Percentiles rank a stretch among this genome's conserved stretches.
Evolutionary conservation across 2,113 vertebrate species (phyloP).

Genomic region (Barnardius zonarius): DNA sequence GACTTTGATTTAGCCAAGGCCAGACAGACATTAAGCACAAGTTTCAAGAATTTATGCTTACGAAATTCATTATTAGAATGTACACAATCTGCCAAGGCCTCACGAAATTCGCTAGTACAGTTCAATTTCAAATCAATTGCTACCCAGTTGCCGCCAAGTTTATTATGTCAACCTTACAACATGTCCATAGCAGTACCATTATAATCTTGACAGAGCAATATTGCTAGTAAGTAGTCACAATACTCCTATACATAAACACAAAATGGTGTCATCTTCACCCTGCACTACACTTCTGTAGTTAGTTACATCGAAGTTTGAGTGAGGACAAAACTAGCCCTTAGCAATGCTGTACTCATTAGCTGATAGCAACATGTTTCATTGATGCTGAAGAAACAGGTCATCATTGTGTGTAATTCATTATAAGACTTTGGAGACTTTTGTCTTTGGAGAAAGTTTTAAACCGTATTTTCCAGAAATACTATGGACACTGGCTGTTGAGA

Average conservation of each 20-base stretch:
- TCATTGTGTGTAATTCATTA: not conserved
- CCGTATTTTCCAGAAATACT: not conserved
- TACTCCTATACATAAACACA: not conserved
- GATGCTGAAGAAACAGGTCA: not conserved
- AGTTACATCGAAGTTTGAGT: not conserved
- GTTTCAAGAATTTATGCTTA: not conserved
- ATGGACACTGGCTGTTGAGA: not conserved
- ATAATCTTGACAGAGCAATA: not conserved
- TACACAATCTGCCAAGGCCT: not conserved
- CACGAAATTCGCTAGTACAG: not conserved
- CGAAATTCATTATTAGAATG: not conserved
- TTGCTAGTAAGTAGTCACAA: not conserved
- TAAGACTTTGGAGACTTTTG: not conserved
- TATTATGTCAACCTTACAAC: not conserved
- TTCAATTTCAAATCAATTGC: not conserved
- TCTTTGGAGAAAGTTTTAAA: not conserved
- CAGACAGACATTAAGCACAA: slow-evolving; percentile 1
- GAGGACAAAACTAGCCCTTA: not conserved
- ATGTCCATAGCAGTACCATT: not conserved
- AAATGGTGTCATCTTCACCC: not conserved
- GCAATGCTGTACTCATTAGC: not conserved
- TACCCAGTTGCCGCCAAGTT: not conserved
- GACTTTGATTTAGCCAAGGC: slow-evolving; percentile 12
- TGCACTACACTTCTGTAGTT: not conserved
- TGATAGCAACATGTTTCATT: not conserved